Percentiles rank a stretch among this genome's conserved stretches.
These are phyloP conservation scores for Theristicus caerulescens DNA, from an alignment of 2,113 vertebrate species.

Conservation along the genomic window DNA sequence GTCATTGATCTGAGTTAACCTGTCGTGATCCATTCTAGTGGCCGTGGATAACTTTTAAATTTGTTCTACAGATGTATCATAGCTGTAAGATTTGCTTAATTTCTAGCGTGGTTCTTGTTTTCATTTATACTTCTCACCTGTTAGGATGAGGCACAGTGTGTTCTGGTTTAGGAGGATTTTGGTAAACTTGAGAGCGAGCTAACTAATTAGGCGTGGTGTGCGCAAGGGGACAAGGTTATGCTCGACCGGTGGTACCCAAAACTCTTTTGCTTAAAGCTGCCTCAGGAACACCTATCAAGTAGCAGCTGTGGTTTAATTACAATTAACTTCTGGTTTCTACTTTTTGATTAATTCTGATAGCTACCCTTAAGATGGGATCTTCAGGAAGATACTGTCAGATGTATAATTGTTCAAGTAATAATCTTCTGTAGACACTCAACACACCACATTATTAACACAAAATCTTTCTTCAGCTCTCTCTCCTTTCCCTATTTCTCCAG, in stretches of 20 bases:
- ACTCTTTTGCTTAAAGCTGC: background rate
- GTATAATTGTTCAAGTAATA: background rate
- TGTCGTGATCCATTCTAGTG: too few species aligned
- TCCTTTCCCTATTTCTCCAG: too few species aligned
- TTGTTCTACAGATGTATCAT: background rate
- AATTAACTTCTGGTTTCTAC: background rate
- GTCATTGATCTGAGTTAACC: accelerated
- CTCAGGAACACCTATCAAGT: background rate
- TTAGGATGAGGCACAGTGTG: background rate
- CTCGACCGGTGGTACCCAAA: background rate
- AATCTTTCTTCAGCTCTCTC: too few species aligned
- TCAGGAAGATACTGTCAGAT: background rate
- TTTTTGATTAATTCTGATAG: background rate
- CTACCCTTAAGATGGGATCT: background rate
- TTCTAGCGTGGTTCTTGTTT: background rate
- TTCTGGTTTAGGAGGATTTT: background rate
- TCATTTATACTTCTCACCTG: background rate
- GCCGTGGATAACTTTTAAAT: too few species aligned
- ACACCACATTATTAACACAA: too few species aligned
- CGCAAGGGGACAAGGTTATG: background rate
- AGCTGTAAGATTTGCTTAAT: background rate
- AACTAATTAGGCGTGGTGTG: too few species aligned
- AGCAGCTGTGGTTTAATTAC: background rate
- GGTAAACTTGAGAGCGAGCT: background rate
- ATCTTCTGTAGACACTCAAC: too few species aligned